phyloP scores from a whole-genome alignment of 2,888 invertebrate genomes.

The Melieria picta region DNA sequence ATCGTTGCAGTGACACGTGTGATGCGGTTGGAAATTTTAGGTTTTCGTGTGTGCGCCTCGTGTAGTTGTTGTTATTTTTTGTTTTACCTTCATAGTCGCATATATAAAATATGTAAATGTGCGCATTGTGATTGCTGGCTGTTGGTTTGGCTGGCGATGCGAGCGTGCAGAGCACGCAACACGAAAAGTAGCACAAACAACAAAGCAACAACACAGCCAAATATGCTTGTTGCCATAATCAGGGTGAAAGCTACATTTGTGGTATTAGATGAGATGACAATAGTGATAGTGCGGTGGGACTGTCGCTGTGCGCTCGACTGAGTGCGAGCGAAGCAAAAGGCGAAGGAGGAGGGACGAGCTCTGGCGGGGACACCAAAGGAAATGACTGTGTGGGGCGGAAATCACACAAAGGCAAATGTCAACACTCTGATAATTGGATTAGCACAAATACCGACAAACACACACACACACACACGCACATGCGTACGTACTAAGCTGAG shows the following conservation, averaged over 20 bases:
- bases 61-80: background rate
- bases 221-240: constrained; percentile 20
- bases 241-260: too few relatives aligned
- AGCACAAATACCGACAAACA: background rate
- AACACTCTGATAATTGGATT: constrained; percentile 29
- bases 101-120: constrained; percentile 23
- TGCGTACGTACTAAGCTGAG: too few relatives aligned
- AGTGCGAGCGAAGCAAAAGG: too few relatives aligned
- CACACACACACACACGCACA: too few relatives aligned
- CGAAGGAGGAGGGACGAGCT: too few relatives aligned
- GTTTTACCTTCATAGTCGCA: background rate
- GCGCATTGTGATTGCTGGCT: constrained; percentile 10
- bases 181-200: background rate
- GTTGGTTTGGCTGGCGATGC: background rate
- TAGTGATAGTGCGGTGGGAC: too few relatives aligned
- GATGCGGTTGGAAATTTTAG: constrained; percentile 13
- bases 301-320: too few relatives aligned
- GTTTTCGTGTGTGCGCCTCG: background rate
- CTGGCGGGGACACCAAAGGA: too few relatives aligned
- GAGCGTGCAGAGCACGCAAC: background rate
- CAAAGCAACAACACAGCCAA: background rate
- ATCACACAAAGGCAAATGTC: constrained; percentile 15
- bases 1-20: constrained; percentile 11
- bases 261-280: too few relatives aligned
- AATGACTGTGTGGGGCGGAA: too few relatives aligned